phyloP scores from a whole-genome alignment of 2,888 invertebrate species.

The Lottia scabra region DNA sequence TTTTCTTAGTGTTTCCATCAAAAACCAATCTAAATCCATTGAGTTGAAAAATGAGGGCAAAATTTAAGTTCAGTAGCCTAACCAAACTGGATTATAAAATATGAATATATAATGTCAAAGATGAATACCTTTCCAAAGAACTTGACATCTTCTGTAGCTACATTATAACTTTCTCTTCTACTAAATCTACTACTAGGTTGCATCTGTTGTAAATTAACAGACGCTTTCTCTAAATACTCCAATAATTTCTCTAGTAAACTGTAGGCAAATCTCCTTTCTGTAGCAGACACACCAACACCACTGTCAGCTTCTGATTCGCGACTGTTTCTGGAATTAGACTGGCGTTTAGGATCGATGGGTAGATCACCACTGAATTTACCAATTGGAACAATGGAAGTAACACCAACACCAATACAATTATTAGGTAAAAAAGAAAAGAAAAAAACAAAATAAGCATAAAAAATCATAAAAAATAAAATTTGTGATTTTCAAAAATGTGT shows the following conservation, averaged over 20 bases:
- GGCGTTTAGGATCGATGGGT: slow-evolving; percentile 32
- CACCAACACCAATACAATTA: slow-evolving; percentile 18
- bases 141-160: slow-evolving; percentile 96
- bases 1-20: too few relatives aligned
- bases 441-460: slow-evolving; percentile 16
- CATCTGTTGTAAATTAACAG: slow-evolving; percentile 85
- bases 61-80: too few relatives aligned
- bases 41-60: too few relatives aligned
- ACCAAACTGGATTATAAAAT: too few relatives aligned
- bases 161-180: slow-evolving; percentile 75
- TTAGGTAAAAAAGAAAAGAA: slow-evolving; percentile 24
- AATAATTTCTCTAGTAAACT: slow-evolving; percentile 95
- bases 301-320: slow-evolving; percentile 62
- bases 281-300: slow-evolving; percentile 75
- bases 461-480: slow-evolving; percentile 12
- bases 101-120: too few relatives aligned
- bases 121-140: slow-evolving; percentile 93
- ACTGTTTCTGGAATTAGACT: slow-evolving; percentile 58
- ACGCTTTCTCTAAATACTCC: slow-evolving; percentile 95
- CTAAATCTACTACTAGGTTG: slow-evolving; percentile 97
- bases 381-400: slow-evolving; percentile 14
- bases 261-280: slow-evolving; percentile 96
- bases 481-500: slow-evolving; percentile 1
- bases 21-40: too few relatives aligned
- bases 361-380: slow-evolving; percentile 35